Percentiles rank a stretch among this genome's conserved stretches.
Conservation (phyloP, 2,888 invertebrate species). For the Leptinotarsa juncta region DNA sequence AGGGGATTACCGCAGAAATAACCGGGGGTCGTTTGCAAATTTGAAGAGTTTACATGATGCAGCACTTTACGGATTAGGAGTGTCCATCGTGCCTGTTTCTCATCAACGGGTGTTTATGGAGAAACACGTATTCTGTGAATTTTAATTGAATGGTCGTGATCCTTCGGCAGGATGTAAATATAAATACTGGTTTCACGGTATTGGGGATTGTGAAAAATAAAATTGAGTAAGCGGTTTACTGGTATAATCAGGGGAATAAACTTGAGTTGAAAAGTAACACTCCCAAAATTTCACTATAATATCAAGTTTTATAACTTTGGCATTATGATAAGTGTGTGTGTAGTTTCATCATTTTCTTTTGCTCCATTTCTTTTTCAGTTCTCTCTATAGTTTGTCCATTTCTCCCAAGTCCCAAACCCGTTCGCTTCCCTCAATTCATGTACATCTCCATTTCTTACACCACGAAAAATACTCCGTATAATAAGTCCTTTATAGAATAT, state of each 20-base stretch:
- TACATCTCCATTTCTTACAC: too few relatives aligned
- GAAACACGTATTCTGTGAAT: constrained; percentile 40
- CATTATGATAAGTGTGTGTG: too few relatives aligned
- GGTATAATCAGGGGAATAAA: not conserved
- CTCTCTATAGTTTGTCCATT: too few relatives aligned
- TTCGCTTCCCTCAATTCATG: too few relatives aligned
- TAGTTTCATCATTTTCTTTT: too few relatives aligned
- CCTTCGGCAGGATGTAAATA: not conserved
- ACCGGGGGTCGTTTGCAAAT: constrained; percentile 62
- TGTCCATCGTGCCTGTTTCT: constrained; percentile 51
- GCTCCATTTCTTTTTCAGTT: too few relatives aligned
- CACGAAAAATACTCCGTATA: too few relatives aligned
- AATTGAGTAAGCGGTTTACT: not conserved
- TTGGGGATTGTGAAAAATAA: not conserved
- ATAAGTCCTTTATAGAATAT: too few relatives aligned
- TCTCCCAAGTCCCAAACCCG: too few relatives aligned
- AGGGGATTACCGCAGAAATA: constrained; percentile 45
- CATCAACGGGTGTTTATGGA: constrained; percentile 46
- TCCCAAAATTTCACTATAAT: too few relatives aligned
- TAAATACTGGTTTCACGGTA: not conserved
- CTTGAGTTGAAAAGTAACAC: not conserved
- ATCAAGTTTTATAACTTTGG: too few relatives aligned
- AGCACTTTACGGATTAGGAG: constrained; percentile 63
- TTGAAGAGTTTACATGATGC: constrained; percentile 64
- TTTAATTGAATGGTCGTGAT: constrained; percentile 36